Evolutionary conservation across 2,888 invertebrate genomes (phyloP).

Genomic region (Hedychridium roseum): DNA sequence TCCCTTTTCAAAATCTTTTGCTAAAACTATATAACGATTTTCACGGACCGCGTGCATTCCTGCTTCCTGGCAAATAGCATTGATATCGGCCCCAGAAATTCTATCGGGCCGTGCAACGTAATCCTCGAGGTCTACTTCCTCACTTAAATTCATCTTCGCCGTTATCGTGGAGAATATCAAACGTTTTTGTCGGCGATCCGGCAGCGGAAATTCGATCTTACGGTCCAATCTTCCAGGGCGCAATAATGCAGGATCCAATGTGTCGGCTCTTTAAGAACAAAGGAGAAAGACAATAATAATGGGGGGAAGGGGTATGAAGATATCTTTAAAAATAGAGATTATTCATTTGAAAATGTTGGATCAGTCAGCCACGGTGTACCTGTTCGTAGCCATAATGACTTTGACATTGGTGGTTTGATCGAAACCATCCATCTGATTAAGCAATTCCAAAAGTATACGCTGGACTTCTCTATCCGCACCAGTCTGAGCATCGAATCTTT

Average conservation of each 20-base stretch:
- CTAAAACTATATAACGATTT: conserved; percentile 97
- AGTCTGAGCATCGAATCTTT: conserved; percentile 98
- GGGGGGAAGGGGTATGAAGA: too few relatives aligned
- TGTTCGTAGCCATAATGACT: conserved; percentile 70
- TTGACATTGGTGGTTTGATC: conserved; percentile 99
- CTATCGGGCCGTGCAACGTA: conserved; percentile 98
- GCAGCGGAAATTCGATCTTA: conserved; percentile 98
- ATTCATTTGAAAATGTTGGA: too few relatives aligned
- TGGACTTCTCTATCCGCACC: conserved; percentile 99
- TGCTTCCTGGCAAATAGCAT: conserved; percentile 99
- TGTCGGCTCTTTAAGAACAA: conserved; percentile 78
- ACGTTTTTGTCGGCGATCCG: conserved; percentile 91
- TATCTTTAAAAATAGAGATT: too few relatives aligned
- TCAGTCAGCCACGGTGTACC: too few relatives aligned
- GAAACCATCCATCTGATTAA: conserved; percentile 99
- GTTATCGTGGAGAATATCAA: conserved; percentile 98
- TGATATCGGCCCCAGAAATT: conserved; percentile 99
- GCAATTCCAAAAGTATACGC: conserved; percentile 92
- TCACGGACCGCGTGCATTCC: conserved; percentile 99
- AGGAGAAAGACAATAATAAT: neutral
- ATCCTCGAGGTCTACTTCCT: conserved; percentile 98
- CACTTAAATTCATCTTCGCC: conserved; percentile 94
- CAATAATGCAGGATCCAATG: conserved; percentile 95
- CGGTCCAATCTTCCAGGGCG: conserved; percentile 96
- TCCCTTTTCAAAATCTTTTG: conserved; percentile 99